Conservation (phyloP, 2,797 vertebrate species). For the Taenioides sp. region DNA sequence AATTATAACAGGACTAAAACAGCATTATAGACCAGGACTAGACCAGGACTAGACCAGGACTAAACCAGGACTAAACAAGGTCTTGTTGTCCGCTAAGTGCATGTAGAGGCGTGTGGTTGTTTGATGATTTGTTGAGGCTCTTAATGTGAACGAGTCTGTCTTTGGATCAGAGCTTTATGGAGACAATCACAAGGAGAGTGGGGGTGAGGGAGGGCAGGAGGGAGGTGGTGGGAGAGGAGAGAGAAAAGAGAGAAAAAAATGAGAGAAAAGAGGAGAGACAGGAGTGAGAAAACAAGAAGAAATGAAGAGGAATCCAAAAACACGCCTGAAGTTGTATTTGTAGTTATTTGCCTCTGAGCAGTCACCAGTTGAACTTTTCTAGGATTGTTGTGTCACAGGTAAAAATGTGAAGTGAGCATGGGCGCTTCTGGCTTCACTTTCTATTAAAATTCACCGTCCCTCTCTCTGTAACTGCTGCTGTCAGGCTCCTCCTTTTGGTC, state of each 20-base stretch:
- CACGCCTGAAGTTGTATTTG: too few relatives aligned
- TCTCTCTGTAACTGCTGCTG: too few relatives aligned
- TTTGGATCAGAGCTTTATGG: not conserved
- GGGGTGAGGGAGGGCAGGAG: not conserved
- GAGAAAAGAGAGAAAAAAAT: not conserved
- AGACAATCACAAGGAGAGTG: not conserved
- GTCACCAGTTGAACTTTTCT: too few relatives aligned
- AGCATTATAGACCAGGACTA: not conserved
- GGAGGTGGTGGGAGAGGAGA: not conserved
- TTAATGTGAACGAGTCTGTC: not conserved
- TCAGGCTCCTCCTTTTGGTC: too few relatives aligned
- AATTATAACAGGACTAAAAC: not conserved
- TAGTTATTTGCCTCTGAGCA: too few relatives aligned
- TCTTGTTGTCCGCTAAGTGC: not conserved
- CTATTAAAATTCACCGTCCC: too few relatives aligned
- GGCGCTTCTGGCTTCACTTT: too few relatives aligned
- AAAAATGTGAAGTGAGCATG: too few relatives aligned
- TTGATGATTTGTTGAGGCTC: conserved; percentile 46
- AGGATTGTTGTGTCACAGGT: too few relatives aligned
- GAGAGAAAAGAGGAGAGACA: not conserved
- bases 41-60: not conserved
- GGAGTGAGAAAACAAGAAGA: not conserved
- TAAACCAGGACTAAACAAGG: not conserved
- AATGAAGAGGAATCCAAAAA: not conserved
- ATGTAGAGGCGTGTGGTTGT: conserved; percentile 22